Evolutionary conservation across 2,888 invertebrate genomes (phyloP).

Genomic region (Gisinianus flammeolus): DNA sequence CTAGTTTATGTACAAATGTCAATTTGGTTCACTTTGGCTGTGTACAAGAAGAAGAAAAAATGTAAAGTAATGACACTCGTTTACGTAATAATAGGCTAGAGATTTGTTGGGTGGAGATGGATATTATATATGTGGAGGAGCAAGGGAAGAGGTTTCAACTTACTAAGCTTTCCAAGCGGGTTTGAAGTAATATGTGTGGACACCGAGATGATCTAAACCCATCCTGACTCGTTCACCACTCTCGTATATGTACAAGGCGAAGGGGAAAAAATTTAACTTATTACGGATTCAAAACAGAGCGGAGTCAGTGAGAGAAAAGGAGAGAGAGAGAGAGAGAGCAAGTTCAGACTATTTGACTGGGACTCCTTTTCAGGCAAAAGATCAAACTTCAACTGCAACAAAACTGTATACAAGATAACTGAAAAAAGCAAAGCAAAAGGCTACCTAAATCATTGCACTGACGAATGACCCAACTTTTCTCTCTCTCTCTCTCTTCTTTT

Average conservation of each 20-base stretch:
- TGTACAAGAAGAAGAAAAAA: not conserved
- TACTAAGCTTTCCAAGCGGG: conserved; percentile 48
- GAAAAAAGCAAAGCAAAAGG: no score
- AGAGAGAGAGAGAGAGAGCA: not conserved
- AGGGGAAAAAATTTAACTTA: not conserved
- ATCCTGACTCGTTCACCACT: not conserved
- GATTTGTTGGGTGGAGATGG: no score
- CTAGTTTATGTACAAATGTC: not conserved
- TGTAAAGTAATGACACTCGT: no score
- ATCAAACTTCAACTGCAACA: not conserved
- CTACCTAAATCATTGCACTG: no score
- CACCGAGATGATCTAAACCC: conserved; percentile 49
- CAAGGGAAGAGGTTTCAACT: no score
- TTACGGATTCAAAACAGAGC: not conserved
- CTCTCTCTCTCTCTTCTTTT: no score
- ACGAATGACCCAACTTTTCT: no score
- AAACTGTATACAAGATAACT: no score
- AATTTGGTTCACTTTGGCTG: not conserved
- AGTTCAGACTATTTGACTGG: not conserved
- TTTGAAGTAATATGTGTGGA: conserved; percentile 47
- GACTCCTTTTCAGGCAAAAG: not conserved
- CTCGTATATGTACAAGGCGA: not conserved
- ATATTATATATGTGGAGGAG: no score
- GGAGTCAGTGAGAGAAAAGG: not conserved
- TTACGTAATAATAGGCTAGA: no score